Evolutionary conservation across 2,113 vertebrate species (phyloP).

Genomic region (Tachysurus vachellii): DNA sequence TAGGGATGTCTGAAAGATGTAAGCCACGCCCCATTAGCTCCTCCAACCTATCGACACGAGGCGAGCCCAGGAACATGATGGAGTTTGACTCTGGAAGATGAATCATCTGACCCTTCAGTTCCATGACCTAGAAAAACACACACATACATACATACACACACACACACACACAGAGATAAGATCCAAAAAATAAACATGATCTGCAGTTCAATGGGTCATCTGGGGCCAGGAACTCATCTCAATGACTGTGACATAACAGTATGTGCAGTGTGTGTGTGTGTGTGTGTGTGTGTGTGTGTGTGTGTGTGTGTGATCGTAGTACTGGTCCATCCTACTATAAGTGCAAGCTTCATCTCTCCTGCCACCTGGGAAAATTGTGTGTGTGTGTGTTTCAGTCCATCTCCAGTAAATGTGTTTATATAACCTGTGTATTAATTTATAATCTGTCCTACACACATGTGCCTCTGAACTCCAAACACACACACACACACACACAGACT

Average conservation of each 20-base stretch:
- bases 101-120: conserved; percentile 99
- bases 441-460: conserved; percentile 34
- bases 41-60: conserved; percentile 95
- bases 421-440: conserved; percentile 48
- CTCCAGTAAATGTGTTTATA: conserved; percentile 44
- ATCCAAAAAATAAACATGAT: not conserved
- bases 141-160: conserved; percentile 41
- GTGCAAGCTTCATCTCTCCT: too few relatives aligned
- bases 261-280: not conserved
- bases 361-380: not conserved
- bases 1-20: conserved; percentile 95
- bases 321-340: too few relatives aligned
- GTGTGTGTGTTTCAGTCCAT: not conserved
- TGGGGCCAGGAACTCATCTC: not conserved
- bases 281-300: not conserved
- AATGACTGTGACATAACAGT: not conserved
- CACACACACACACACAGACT: conserved; percentile 3
- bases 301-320: not conserved
- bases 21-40: conserved; percentile 96
- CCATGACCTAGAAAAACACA: conserved; percentile 86
- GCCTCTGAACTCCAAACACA: conserved; percentile 16
- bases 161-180: not conserved
- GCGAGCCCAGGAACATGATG: conserved; percentile 93
- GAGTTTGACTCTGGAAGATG: conserved; percentile 92
- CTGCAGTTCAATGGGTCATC: not conserved